Conservation (phyloP, 2,797 vertebrate species). For the Parauchenoglanis punctatus region DNA sequence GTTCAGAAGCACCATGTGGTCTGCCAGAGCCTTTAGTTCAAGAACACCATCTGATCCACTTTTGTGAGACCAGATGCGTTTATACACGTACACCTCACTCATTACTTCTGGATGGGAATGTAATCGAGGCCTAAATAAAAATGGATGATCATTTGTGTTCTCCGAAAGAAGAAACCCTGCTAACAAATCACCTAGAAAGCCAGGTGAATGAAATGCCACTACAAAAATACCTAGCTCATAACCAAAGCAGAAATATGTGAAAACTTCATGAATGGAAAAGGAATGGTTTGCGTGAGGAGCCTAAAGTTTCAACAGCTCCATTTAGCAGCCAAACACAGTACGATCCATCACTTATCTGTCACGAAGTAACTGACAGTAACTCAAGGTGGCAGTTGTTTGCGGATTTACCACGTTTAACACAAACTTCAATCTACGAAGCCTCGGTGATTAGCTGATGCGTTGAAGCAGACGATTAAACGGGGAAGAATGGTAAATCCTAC, state of each 20-base stretch:
- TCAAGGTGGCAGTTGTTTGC: no score
- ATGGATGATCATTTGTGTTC: neutral
- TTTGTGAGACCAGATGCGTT: slow-evolving; percentile 19
- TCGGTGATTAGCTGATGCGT: neutral
- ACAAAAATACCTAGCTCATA: neutral
- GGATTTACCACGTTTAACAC: neutral
- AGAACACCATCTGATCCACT: slow-evolving; percentile 23
- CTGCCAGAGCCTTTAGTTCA: slow-evolving; percentile 20
- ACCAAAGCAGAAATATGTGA: neutral
- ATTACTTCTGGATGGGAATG: slow-evolving; percentile 10
- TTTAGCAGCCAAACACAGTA: neutral
- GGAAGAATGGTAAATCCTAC: neutral
- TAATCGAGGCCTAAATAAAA: neutral
- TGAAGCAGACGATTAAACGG: neutral
- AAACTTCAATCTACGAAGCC: neutral
- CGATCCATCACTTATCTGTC: no score
- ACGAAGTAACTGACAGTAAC: neutral
- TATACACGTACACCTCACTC: neutral
- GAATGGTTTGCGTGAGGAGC: neutral
- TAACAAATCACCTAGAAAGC: neutral
- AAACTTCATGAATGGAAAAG: neutral
- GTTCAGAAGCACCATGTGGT: slow-evolving; percentile 12
- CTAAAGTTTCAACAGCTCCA: neutral
- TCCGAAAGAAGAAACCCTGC: neutral
- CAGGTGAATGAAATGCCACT: neutral